These are phyloP conservation scores for Pelodiscus sinensis DNA, from an alignment of 2,113 vertebrate species.

Conservation along the genomic window DNA sequence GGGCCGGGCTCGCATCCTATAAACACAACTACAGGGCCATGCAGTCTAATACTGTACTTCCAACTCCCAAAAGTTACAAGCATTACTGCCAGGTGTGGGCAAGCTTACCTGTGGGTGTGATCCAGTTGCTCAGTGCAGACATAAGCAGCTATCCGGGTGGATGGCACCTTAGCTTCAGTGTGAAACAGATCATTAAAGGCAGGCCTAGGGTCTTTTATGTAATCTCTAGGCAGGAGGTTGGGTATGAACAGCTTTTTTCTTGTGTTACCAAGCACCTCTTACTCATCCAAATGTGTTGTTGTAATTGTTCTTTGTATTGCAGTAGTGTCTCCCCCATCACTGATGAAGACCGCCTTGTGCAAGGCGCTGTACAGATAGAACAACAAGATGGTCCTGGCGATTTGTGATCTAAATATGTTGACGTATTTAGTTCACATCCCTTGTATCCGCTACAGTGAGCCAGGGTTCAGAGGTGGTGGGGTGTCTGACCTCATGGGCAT, in stretches of 20 bases:
- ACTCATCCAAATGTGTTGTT: neutral
- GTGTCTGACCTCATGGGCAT: neutral
- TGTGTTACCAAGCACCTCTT: neutral
- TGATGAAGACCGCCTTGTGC: neutral
- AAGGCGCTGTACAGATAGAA: neutral
- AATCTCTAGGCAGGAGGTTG: neutral
- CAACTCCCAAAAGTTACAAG: neutral
- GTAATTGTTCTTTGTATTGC: neutral
- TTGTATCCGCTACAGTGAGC: neutral
- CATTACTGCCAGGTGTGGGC: neutral
- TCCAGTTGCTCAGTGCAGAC: neutral
- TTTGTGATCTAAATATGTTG: neutral
- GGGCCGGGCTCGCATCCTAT: too few species aligned
- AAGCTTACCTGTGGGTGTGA: neutral
- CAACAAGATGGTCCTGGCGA: neutral
- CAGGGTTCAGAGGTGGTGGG: neutral
- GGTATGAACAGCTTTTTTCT: neutral
- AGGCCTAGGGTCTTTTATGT: neutral
- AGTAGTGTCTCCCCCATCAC: neutral
- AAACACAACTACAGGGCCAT: neutral
- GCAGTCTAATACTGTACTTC: neutral
- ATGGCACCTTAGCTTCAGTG: neutral
- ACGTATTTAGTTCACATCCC: neutral
- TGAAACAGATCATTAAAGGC: neutral
- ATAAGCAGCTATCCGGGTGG: neutral